phyloP scores from a whole-genome alignment of 1,140 invertebrate species.

The Drosophila funebris region DNA sequence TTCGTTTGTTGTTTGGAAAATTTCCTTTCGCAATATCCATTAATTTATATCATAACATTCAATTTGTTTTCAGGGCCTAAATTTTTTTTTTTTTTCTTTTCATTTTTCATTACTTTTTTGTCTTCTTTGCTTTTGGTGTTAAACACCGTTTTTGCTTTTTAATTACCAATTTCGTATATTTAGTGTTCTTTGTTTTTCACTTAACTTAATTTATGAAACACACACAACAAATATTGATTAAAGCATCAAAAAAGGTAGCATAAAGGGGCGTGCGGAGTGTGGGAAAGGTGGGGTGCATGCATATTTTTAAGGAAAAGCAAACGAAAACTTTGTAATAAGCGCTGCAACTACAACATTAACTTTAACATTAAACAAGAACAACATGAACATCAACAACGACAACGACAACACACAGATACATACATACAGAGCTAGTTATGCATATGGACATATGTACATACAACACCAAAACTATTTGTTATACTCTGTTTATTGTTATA shows the following conservation, averaged over 20 bases:
- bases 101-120: not conserved
- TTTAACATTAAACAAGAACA: constrained; percentile 26
- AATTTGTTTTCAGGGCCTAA: constrained; percentile 35
- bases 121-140: constrained; percentile 60
- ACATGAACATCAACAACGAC: constrained; percentile 40
- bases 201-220: constrained; percentile 58
- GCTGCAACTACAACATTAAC: constrained; percentile 45
- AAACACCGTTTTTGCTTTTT: constrained; percentile 77
- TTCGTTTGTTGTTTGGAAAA: constrained; percentile 60
- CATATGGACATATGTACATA: constrained; percentile 63
- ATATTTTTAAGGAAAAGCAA: constrained; percentile 27
- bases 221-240: constrained; percentile 64
- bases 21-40: constrained; percentile 27
- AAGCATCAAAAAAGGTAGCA: constrained; percentile 48
- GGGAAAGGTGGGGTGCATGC: constrained; percentile 9
- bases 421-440: constrained; percentile 35
- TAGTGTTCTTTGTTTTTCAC: constrained; percentile 4
- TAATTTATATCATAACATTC: constrained; percentile 26
- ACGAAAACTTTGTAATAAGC: constrained; percentile 27
- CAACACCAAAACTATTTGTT: constrained; percentile 80
- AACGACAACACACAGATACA: constrained; percentile 73
- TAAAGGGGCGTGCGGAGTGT: not conserved
- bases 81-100: constrained; percentile 5
- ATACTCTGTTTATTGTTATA: constrained; percentile 27
- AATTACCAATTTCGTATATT: constrained; percentile 60